Conservation (phyloP, 1,140 invertebrate genomes). For the Sycophila sp. region DNA sequence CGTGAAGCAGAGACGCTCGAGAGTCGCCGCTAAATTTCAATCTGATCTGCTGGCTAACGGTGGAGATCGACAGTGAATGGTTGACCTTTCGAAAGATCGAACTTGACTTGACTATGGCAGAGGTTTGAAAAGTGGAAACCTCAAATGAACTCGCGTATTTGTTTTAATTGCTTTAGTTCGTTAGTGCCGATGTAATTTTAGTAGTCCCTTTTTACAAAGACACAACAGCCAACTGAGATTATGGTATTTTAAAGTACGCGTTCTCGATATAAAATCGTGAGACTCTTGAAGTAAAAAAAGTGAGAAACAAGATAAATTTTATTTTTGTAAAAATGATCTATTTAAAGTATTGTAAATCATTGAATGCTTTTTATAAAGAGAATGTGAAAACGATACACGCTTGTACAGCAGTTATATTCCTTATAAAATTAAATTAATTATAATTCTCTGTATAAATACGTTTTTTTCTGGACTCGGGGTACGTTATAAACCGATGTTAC, state of each 20-base stretch:
- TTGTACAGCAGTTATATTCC: slow-evolving; percentile 32
- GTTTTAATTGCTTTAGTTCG: slow-evolving; percentile 7
- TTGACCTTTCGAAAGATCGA: too few species aligned
- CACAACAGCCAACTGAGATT: slow-evolving; percentile 11
- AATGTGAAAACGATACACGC: neutral
- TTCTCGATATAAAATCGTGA: neutral
- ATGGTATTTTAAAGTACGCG: neutral
- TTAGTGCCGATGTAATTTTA: neutral
- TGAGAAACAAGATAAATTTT: slow-evolving; percentile 24
- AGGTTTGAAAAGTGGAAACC: too few species aligned
- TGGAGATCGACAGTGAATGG: slow-evolving; percentile 42
- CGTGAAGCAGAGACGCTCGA: slow-evolving; percentile 58
- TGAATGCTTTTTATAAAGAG: slow-evolving; percentile 28
- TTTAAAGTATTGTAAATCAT: slow-evolving; percentile 22
- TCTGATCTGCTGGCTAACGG: slow-evolving; percentile 44
- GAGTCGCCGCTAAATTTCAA: slow-evolving; percentile 67
- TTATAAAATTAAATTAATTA: slow-evolving; percentile 28
- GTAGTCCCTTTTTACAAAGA: neutral
- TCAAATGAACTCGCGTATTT: neutral
- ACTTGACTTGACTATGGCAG: too few species aligned
- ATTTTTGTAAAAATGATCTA: slow-evolving; percentile 35
- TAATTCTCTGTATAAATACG: neutral
- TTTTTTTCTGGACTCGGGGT: too few species aligned
- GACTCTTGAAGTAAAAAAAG: slow-evolving; percentile 7
- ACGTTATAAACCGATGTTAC: too few species aligned